These are phyloP conservation scores for Drosophila rubida DNA, from an alignment of 2,888 invertebrate species.

Conservation along the genomic window DNA sequence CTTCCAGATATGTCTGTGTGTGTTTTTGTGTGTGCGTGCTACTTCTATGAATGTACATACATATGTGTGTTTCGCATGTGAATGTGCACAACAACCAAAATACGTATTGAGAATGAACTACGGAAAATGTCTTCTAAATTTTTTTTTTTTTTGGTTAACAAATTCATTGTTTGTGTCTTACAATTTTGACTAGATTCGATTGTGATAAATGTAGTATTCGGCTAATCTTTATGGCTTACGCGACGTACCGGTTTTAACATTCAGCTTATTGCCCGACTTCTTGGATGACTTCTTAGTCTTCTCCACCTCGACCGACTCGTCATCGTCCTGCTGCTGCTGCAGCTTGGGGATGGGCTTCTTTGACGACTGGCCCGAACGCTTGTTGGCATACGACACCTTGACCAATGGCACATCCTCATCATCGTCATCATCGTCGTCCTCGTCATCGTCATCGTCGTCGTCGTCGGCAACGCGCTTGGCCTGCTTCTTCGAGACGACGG, in stretches of 20 bases:
- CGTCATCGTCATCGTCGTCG: constrained; percentile 66
- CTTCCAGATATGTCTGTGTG: constrained; percentile 66
- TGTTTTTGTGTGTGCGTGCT: constrained; percentile 42
- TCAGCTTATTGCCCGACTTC: constrained; percentile 80
- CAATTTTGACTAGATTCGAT: constrained; percentile 39
- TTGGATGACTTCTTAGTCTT: constrained; percentile 82
- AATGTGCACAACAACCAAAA: constrained; percentile 49
- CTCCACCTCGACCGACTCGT: constrained; percentile 65
- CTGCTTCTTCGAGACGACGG: constrained; percentile 55
- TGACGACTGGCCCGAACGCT: constrained; percentile 65
- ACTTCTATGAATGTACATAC: neutral
- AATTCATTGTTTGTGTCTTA: constrained; percentile 50
- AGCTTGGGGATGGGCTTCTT: constrained; percentile 66
- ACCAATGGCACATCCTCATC: constrained; percentile 79
- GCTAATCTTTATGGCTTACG: constrained; percentile 85
- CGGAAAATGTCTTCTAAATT: neutral
- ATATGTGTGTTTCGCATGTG: constrained; percentile 36
- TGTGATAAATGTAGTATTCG: constrained; percentile 10
- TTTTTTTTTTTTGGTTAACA: constrained; percentile 1
- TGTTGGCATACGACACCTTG: constrained; percentile 83
- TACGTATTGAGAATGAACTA: constrained; percentile 10
- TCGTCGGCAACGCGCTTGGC: constrained; percentile 60
- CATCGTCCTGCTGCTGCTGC: constrained; percentile 49
- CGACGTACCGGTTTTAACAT: constrained; percentile 90
- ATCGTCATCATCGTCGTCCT: constrained; percentile 65